phyloP scores from a whole-genome alignment of 1,140 invertebrate species.

The Ceratina australensis region DNA sequence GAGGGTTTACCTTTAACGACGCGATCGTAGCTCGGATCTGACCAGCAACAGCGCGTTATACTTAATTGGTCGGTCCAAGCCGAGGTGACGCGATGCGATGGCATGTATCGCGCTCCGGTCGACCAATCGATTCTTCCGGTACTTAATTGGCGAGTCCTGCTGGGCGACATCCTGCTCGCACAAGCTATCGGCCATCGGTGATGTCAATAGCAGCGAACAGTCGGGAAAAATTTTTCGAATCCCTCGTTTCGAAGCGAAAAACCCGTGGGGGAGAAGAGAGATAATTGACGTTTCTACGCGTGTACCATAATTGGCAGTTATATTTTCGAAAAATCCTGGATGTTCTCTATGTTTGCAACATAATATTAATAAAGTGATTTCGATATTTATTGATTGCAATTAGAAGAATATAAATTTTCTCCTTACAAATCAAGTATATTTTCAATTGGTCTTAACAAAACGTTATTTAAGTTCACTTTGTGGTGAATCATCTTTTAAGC shows the following conservation, averaged over 20 bases:
- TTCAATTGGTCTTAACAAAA: too few species aligned
- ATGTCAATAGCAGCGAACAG: conserved; percentile 43
- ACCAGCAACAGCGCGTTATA: conserved; percentile 3
- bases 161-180: background rate
- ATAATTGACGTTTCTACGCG: background rate
- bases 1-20: conserved; percentile 12
- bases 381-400: too few species aligned
- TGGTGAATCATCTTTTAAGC: background rate
- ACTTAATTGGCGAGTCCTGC: conserved; percentile 32
- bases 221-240: conserved; percentile 22
- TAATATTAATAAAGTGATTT: too few species aligned
- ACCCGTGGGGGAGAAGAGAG: background rate
- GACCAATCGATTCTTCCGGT: conserved; percentile 36
- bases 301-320: background rate
- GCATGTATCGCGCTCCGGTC: conserved; percentile 11
- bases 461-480: background rate
- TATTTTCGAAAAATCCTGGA: background rate
- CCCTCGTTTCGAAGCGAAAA: conserved; percentile 4
- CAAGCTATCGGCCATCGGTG: background rate
- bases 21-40: conserved; percentile 24
- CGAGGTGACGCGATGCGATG: too few species aligned
- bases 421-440: too few species aligned
- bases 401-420: too few species aligned
- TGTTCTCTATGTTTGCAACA: too few species aligned
- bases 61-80: conserved; percentile 19